Percentiles rank a stretch among this genome's conserved stretches.
Conservation (phyloP, 2,888 invertebrate genomes). For the Drosophila parthenogenetica region DNA sequence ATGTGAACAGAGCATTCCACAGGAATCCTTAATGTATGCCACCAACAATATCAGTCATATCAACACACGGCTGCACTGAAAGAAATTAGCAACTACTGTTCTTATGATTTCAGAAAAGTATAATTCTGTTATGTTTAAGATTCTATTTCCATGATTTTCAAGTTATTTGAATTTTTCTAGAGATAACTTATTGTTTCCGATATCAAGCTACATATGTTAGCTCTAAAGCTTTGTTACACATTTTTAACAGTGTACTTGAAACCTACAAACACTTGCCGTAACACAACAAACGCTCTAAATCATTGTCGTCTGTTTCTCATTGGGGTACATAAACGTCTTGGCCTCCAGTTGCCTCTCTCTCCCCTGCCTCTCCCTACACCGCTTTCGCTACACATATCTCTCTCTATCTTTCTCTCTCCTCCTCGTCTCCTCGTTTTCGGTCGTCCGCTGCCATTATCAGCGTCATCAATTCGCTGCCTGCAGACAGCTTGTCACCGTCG, state of each 20-base stretch:
- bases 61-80: slow-evolving; percentile 26
- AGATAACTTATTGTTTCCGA: no score
- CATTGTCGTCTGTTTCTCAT: slow-evolving; percentile 75
- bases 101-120: no score
- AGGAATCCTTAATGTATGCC: slow-evolving; percentile 44
- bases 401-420: slow-evolving; percentile 5
- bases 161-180: no score
- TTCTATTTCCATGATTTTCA: no score
- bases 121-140: no score
- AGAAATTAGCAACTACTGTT: neutral
- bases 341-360: slow-evolving; percentile 19
- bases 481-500: slow-evolving; percentile 82
- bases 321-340: slow-evolving; percentile 47
- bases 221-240: neutral
- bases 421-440: slow-evolving; percentile 10
- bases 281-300: slow-evolving; percentile 63
- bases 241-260: slow-evolving; percentile 1
- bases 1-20: slow-evolving; percentile 3
- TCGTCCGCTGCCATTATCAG: slow-evolving; percentile 64
- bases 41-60: slow-evolving; percentile 46
- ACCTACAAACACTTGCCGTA: slow-evolving; percentile 37
- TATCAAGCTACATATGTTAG: no score
- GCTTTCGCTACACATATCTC: neutral
- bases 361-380: neutral
- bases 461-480: slow-evolving; percentile 79